These are phyloP conservation scores for Pseudocheirus occidentalis DNA, from an alignment of 2,797 vertebrate species.

Conservation along the genomic window DNA sequence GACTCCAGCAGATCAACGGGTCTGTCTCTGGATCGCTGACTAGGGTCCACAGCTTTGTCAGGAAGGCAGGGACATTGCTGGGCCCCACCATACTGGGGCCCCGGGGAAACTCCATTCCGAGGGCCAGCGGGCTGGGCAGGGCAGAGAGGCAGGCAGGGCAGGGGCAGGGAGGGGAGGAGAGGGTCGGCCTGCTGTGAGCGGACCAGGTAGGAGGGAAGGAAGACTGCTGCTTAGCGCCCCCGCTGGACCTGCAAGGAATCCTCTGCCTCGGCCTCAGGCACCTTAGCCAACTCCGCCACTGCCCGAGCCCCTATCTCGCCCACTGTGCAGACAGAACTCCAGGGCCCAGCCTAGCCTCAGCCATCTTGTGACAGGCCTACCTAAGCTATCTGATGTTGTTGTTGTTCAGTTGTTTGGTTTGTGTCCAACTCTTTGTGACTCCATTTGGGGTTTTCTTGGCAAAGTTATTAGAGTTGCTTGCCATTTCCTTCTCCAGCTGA, in stretches of 20 bases:
- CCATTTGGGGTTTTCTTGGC: not conserved
- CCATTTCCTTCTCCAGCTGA: not conserved
- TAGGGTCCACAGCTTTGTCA: constrained; percentile 96
- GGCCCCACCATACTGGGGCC: constrained; percentile 67
- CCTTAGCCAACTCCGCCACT: constrained; percentile 7
- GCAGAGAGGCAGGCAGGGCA: not conserved
- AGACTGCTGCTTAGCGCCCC: constrained; percentile 40
- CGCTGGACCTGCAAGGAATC: not conserved
- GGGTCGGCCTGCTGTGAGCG: not conserved
- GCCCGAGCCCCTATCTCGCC: constrained; percentile 42
- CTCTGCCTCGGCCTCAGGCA: not conserved
- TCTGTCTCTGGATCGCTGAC: constrained; percentile 95
- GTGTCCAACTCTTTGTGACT: not conserved
- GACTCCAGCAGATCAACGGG: constrained; percentile 86
- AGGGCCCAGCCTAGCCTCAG: constrained; percentile 80
- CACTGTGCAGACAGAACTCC: constrained; percentile 71
- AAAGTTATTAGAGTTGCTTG: not conserved
- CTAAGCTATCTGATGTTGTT: too few relatives aligned
- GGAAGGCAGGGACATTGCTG: constrained; percentile 94
- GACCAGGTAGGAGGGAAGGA: not conserved
- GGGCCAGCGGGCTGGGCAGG: not conserved
- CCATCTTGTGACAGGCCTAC: constrained; percentile 87
- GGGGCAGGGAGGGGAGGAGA: not conserved
- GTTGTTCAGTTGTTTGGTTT: not conserved
- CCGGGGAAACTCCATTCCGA: constrained; percentile 68